Percentiles rank a stretch among this genome's conserved stretches.
These are phyloP conservation scores for Penaeus chinensis DNA, from an alignment of 1,140 invertebrate genomes.

Conservation along the genomic window DNA sequence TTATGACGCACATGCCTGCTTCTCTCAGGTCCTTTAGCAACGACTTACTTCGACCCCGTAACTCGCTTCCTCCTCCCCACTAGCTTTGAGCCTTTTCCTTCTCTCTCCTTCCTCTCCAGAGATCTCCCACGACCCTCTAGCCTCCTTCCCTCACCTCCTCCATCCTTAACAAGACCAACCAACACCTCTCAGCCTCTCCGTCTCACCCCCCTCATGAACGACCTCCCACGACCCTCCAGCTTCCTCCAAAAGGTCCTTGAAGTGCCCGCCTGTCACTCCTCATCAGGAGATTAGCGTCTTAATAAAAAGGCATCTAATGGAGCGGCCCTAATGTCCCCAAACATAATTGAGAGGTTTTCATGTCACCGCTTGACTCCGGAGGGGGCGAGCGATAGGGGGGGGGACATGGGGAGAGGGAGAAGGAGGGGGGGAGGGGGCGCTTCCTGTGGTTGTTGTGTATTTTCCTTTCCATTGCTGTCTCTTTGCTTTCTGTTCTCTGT, in stretches of 20 bases:
- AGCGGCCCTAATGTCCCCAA: constrained; percentile 42
- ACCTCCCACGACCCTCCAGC: background rate
- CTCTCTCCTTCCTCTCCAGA: background rate
- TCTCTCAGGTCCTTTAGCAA: no score
- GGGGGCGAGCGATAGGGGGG: no score
- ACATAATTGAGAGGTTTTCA: constrained; percentile 34
- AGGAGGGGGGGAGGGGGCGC: no score
- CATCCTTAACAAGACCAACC: background rate
- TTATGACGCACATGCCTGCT: no score
- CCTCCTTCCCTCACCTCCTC: background rate
- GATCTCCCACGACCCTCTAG: background rate
- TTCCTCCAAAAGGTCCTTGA: background rate
- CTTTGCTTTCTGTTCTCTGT: no score
- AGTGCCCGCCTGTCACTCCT: constrained; percentile 29
- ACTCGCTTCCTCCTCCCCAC: no score
- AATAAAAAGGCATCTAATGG: constrained; percentile 48
- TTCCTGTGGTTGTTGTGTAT: no score
- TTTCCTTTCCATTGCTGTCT: no score
- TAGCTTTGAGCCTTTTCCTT: no score
- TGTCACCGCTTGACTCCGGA: no score
- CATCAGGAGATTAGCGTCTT: constrained; percentile 41
- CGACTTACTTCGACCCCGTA: no score
- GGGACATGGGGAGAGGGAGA: no score
- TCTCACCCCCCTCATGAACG: background rate
- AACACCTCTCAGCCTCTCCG: background rate